Evolutionary conservation across 2,888 invertebrate genomes (phyloP).

Genomic region (Plagodis dolabraria): DNA sequence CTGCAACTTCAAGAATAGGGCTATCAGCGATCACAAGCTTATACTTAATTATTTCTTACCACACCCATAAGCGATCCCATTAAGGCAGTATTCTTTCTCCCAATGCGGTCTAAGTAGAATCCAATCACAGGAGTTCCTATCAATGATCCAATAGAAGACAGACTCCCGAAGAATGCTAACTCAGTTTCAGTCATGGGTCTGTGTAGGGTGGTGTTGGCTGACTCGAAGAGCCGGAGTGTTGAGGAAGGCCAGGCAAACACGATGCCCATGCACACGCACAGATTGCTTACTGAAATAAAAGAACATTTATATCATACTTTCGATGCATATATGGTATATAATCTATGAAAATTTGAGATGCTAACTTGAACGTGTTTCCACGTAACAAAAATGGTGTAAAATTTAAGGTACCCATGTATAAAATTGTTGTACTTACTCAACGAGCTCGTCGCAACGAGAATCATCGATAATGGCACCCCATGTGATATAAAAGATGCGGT

Average conservation of each 20-base stretch:
- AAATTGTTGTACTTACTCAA: too few species aligned
- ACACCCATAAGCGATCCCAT: constrained; percentile 47
- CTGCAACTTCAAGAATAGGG: too few species aligned
- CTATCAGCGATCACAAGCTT: too few species aligned
- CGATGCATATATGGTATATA: too few species aligned
- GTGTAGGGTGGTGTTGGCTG: constrained; percentile 59
- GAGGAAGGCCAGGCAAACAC: constrained; percentile 68
- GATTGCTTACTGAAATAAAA: constrained; percentile 53
- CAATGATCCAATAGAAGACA: constrained; percentile 61
- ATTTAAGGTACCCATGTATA: too few species aligned
- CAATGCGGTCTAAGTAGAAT: constrained; percentile 52
- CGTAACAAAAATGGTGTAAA: too few species aligned
- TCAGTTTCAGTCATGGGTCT: constrained; percentile 63
- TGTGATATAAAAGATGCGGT: too few species aligned
- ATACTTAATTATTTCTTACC: constrained; percentile 57
- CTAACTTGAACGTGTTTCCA: too few species aligned
- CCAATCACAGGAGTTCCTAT: constrained; percentile 56
- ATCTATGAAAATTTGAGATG: too few species aligned
- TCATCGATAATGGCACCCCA: too few species aligned
- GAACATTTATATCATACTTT: too few species aligned
- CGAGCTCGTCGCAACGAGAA: too few species aligned
- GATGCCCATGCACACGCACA: constrained; percentile 58
- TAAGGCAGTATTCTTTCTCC: constrained; percentile 56
- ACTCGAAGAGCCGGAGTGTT: constrained; percentile 59
- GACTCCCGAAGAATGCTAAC: constrained; percentile 57